phyloP scores from a whole-genome alignment of 2,888 invertebrate species.

The Coremacera marginata region DNA sequence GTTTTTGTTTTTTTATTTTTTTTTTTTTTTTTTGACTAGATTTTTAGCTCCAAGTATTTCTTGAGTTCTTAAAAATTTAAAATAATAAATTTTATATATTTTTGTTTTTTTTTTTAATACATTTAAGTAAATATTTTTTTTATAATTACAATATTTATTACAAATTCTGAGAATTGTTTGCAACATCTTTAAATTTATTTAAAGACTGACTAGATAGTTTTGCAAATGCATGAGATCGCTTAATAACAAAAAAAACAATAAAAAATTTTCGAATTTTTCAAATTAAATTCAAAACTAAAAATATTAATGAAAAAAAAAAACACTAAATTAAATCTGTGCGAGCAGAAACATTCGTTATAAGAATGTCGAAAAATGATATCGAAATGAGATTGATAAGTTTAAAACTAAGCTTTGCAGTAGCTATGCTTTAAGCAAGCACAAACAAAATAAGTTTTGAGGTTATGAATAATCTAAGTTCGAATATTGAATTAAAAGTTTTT shows the following conservation, averaged over 20 bases:
- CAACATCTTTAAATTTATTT: slow-evolving; percentile 14
- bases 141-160: slow-evolving; percentile 21
- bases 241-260: not conserved
- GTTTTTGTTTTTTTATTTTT: not conserved
- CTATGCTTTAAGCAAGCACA: too few relatives aligned
- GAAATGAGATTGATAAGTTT: too few relatives aligned
- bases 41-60: not conserved
- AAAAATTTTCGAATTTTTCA: not conserved
- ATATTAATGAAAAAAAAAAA: not conserved
- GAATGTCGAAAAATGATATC: not conserved
- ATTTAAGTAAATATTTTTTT: not conserved
- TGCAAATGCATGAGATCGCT: slow-evolving; percentile 40
- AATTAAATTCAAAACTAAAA: not conserved
- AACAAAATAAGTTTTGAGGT: too few relatives aligned
- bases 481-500: too few relatives aligned
- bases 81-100: not conserved
- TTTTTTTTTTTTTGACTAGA: not conserved
- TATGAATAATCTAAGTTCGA: too few relatives aligned
- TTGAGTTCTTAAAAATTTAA: not conserved
- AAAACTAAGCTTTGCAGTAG: too few relatives aligned
- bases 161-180: slow-evolving; percentile 20
- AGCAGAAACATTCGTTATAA: not conserved
- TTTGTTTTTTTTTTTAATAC: too few relatives aligned
- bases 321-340: not conserved
- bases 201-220: slow-evolving; percentile 29